Conservation (phyloP, 2,888 invertebrate genomes). For the Steromphala cineraria region DNA sequence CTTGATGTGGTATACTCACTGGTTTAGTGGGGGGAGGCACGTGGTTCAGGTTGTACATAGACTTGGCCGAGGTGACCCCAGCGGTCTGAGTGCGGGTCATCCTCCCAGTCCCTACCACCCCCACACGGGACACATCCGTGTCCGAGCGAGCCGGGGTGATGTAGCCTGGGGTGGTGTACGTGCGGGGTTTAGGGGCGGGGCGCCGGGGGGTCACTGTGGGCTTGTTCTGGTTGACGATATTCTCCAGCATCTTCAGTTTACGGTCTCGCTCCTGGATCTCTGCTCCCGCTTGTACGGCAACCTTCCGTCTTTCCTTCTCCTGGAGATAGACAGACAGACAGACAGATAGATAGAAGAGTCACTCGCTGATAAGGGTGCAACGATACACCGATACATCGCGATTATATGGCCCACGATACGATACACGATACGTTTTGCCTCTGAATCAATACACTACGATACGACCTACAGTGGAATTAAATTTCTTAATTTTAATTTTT, state of each 20-base stretch:
- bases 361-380: no score
- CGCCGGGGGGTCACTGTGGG: slow-evolving; percentile 29
- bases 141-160: slow-evolving; percentile 58
- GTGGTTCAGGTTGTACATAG: slow-evolving; percentile 47
- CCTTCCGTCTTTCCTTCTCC: slow-evolving; percentile 65
- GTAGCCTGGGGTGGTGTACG: slow-evolving; percentile 42
- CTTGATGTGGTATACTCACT: no score
- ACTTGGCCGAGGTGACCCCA: slow-evolving; percentile 44
- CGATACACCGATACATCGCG: no score
- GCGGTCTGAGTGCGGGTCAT: slow-evolving; percentile 40
- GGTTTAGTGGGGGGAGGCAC: slow-evolving; percentile 34
- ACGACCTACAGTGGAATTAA: no score
- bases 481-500: no score
- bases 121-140: slow-evolving; percentile 58
- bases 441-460: no score
- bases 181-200: slow-evolving; percentile 53
- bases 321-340: no score
- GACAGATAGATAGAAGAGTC: neutral
- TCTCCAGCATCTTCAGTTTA: slow-evolving; percentile 68
- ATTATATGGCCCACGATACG: no score
- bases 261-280: slow-evolving; percentile 67
- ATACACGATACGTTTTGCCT: no score
- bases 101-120: slow-evolving; percentile 41
- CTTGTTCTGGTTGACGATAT: slow-evolving; percentile 64
- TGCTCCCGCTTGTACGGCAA: slow-evolving; percentile 60